Evolutionary conservation across 2,888 invertebrate species (phyloP), one percentile per base, ranked within the genome.

Genomic region (Thelaira solivaga): DNA sequence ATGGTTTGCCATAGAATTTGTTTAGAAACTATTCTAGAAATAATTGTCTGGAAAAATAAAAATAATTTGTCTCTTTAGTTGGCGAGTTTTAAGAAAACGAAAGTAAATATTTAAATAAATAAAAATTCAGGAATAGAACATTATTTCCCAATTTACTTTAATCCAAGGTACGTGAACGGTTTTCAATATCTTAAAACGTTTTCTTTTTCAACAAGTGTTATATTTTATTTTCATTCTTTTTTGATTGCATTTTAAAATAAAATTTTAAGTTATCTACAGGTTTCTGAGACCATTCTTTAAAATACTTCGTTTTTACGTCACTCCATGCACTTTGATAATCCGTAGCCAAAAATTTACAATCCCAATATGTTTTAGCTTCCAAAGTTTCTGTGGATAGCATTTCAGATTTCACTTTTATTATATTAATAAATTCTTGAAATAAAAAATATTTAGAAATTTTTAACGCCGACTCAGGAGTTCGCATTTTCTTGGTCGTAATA

Each of bases 401-500:
- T 11, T 85, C 81, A 0, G 83, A 80, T 81, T 89, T 84, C 22
- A 84, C 85, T 1, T 87, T 83, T 26, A 91, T 71, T 65, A 91
- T 81, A 11, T 87, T 83, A 16, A 90, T 69, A 83, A 92, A 93
- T 53, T 82, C 89, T 79, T 87, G 86, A 55, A 91, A 90, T 3
- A 93, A 80, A 80, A 89, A 89, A 82, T 90, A 90, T 88, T 92
- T 92, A 81, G 91, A 91, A 41, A 93, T 90, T 59, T 89, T 86
- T 69, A 93, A 86, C 36, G 90, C 89, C 51, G 87, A 90, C 11
- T 85, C 90, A 16, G 88, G 87, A 20, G 84, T 85, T 57, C 87
- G 85, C 24, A 88, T 31, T 1, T 84, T 82, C 31, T 93, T 95
- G 85, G 93, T 95, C 0, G 95, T 96, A 1, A 93, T 90, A 4